Evolutionary conservation across 2,113 vertebrate species (phyloP).

Genomic region (human (Homo sapiens)): GRCh38 chr3:20909501-20910000

Average conservation of each 20-base stretch:
- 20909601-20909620: background rate
- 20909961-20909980: constrained; percentile 26
- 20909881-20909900: background rate
- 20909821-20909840: background rate
- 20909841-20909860: background rate
- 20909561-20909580: constrained; percentile 58
- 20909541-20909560: constrained; percentile 61
- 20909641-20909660: background rate
- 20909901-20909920: background rate
- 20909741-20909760: background rate
- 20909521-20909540: constrained; percentile 56
- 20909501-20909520: constrained; percentile 76
- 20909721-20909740: constrained; percentile 20
- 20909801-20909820: background rate
- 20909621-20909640: background rate
- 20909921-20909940: background rate
- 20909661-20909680: background rate
- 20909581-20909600: background rate
- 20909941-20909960: constrained; percentile 44
- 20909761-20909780: background rate
- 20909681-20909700: background rate
- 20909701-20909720: background rate
- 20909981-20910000: background rate
- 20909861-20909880: background rate
- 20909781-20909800: background rate